Conservation (phyloP, 2,113 vertebrate species). For the Peucedramus taeniatus region DNA sequence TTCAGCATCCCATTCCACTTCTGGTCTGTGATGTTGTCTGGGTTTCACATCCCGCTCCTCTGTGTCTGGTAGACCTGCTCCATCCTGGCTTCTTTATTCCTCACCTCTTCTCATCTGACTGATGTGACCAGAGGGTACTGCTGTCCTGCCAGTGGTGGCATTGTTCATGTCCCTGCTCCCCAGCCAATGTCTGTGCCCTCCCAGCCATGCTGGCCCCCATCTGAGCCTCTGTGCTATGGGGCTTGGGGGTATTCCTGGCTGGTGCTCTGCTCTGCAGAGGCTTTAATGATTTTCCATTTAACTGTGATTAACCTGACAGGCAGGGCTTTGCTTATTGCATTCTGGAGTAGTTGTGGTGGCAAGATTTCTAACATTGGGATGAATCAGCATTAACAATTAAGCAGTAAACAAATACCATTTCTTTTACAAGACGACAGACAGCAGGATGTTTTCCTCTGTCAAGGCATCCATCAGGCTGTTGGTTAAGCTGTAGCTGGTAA, state of each 20-base stretch:
- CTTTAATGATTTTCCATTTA: not conserved
- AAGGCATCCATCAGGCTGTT: not conserved
- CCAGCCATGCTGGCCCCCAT: fast-evolving
- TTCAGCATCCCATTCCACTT: not conserved
- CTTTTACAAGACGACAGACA: not conserved
- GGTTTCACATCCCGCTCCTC: fast-evolving
- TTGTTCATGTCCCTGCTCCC: fast-evolving
- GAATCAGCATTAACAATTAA: not conserved
- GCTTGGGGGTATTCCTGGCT: not conserved
- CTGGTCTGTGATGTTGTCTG: not conserved
- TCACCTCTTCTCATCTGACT: not conserved
- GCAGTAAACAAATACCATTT: not conserved
- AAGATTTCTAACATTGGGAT: not conserved
- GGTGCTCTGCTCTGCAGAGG: not conserved
- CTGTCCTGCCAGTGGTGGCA: not conserved
- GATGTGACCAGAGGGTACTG: not conserved
- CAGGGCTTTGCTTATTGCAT: not conserved
- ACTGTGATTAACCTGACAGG: not conserved
- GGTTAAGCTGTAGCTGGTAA: not conserved
- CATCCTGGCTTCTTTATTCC: not conserved
- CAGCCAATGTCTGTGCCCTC: not conserved
- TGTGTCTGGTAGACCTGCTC: not conserved
- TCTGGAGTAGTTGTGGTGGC: not conserved
- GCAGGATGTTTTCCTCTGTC: not conserved
- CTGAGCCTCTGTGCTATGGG: not conserved